These are phyloP conservation scores for Lasius platythorax DNA, from an alignment of 2,888 invertebrate species.

Conservation along the genomic window DNA sequence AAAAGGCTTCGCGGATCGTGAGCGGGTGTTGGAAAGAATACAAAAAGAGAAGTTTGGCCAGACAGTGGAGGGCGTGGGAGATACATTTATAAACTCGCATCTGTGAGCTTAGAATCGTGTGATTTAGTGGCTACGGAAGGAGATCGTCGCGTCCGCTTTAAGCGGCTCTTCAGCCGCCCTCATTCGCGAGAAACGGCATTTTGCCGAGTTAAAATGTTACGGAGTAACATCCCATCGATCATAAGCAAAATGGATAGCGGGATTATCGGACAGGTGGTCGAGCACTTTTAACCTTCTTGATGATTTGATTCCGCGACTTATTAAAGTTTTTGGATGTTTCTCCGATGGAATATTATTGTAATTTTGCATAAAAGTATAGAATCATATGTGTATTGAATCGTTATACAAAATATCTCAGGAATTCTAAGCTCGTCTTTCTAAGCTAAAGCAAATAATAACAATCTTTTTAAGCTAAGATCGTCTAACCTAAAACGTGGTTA, in stretches of 20 bases:
- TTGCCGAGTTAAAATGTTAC: slow-evolving; percentile 40
- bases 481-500: background rate
- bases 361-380: background rate
- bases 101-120: slow-evolving; percentile 77
- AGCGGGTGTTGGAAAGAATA: slow-evolving; percentile 47
- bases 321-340: slow-evolving; percentile 11
- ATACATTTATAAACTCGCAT: slow-evolving; percentile 83
- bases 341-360: background rate
- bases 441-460: too few relatives aligned
- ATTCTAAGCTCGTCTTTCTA: background rate
- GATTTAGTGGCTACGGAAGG: slow-evolving; percentile 78
- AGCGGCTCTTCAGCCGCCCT: slow-evolving; percentile 48
- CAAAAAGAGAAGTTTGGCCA: slow-evolving; percentile 77
- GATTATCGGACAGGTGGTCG: slow-evolving; percentile 38
- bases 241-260: slow-evolving; percentile 43
- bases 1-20: slow-evolving; percentile 27
- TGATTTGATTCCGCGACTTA: slow-evolving; percentile 21
- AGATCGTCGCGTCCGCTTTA: slow-evolving; percentile 70
- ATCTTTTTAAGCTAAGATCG: too few relatives aligned
- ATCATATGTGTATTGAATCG: background rate
- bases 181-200: slow-evolving; percentile 47
- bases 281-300: background rate
- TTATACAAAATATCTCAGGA: background rate
- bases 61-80: slow-evolving; percentile 84
- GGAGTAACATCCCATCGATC: slow-evolving; percentile 44